A percentile compares a stretch with the other conserved stretches of the same genome.
Evolutionary conservation across 2,797 vertebrate species (phyloP).

Genomic region (Anas georgica): DNA sequence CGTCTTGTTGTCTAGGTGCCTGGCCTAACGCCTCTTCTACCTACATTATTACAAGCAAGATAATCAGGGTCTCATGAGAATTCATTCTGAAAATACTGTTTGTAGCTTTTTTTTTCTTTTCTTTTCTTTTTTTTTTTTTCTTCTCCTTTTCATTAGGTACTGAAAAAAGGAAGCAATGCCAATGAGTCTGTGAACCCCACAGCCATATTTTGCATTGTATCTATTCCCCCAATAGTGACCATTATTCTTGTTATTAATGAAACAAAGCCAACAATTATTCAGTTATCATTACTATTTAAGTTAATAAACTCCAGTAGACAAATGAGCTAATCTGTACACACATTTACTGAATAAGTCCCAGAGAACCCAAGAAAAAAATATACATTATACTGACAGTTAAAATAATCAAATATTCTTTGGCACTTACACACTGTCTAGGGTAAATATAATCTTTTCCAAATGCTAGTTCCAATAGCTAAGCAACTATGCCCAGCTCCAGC

Average conservation of each 20-base stretch:
- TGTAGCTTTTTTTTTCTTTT: background rate
- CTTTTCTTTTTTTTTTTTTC: background rate
- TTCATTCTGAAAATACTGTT: background rate
- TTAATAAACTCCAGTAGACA: background rate
- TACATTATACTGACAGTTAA: background rate
- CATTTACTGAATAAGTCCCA: background rate
- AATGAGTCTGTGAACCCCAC: background rate
- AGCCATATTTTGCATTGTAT: background rate
- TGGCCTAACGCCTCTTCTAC: background rate
- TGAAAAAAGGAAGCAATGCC: background rate
- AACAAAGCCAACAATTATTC: conserved; percentile 20
- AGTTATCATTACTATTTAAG: background rate
- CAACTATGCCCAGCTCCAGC: background rate
- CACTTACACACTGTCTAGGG: background rate
- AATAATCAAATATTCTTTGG: background rate
- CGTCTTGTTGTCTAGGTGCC: background rate
- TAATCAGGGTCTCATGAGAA: background rate
- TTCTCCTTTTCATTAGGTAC: background rate
- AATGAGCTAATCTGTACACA: background rate
- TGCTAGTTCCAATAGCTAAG: background rate
- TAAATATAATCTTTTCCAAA: background rate
- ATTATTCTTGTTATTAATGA: background rate
- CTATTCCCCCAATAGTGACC: background rate
- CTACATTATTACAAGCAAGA: background rate
- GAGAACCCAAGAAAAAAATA: background rate